These are phyloP conservation scores for Nematostella vectensis DNA, from an alignment of 92 coral and sea anemone species.

Conservation along the genomic window DNA sequence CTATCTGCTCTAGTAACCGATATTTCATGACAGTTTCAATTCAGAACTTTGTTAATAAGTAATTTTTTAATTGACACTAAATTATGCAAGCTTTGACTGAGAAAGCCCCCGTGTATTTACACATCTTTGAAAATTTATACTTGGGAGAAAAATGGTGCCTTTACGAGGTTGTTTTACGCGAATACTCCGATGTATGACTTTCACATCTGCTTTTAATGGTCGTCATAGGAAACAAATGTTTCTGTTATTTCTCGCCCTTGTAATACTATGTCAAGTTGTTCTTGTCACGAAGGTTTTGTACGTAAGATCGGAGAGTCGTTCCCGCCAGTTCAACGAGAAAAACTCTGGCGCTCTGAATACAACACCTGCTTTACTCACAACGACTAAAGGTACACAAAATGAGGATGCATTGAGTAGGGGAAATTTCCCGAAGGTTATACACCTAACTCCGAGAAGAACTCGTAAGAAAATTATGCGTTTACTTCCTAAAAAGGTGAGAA, in stretches of 20 bases:
- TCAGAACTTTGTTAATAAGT: too few species aligned
- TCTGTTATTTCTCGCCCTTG: conserved; percentile 1
- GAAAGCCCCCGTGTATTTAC: too few species aligned
- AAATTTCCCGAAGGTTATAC: neutral
- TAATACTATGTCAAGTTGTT: conserved; percentile 15
- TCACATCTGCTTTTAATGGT: conserved; percentile 1
- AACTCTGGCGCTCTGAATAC: neutral
- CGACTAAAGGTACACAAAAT: neutral
- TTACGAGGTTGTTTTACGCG: neutral
- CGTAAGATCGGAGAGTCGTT: neutral
- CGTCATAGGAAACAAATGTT: conserved; percentile 1
- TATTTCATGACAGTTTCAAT: too few species aligned
- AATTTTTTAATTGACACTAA: neutral
- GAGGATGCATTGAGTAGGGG: neutral
- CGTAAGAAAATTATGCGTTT: neutral
- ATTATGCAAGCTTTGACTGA: neutral
- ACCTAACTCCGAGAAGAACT: neutral
- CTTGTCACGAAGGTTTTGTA: conserved; percentile 8
- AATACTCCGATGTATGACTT: neutral
- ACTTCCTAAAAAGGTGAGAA: neutral
- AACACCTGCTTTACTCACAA: neutral
- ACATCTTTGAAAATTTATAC: too few species aligned
- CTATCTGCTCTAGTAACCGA: too few species aligned
- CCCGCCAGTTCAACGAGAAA: neutral
- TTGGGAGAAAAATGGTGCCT: neutral